phyloP scores from a whole-genome alignment of 2,797 vertebrate species.

The Bucorvus abyssinicus region DNA sequence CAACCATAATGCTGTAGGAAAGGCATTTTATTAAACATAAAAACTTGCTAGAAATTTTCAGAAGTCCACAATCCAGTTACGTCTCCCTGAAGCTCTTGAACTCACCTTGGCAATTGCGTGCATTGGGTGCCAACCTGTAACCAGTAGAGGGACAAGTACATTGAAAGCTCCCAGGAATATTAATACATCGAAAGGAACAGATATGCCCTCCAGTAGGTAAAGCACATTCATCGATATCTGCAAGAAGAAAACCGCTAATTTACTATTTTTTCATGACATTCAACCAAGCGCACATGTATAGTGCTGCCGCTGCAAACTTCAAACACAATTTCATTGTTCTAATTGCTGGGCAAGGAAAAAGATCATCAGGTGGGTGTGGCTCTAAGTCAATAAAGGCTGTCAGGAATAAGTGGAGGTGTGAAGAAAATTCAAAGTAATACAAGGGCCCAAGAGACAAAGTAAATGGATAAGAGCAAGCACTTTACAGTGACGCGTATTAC shows the following conservation, averaged over 20 bases:
- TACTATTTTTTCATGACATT: neutral
- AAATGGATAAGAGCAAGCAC: neutral
- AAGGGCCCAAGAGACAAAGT: neutral
- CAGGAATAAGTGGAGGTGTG: neutral
- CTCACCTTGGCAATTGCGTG: conserved; percentile 93
- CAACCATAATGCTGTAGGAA: neutral
- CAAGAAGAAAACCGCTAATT: neutral
- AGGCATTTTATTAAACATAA: neutral
- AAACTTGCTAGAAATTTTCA: neutral
- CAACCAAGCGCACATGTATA: rapidly evolving
- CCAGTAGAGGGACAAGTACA: conserved; percentile 88
- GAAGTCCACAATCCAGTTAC: neutral
- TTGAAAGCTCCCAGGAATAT: conserved; percentile 91
- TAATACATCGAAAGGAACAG: conserved; percentile 94
- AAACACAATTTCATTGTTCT: neutral
- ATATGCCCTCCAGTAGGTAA: conserved; percentile 95
- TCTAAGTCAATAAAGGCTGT: neutral
- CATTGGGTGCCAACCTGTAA: conserved; percentile 88
- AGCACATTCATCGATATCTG: conserved; percentile 97
- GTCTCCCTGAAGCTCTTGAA: neutral
- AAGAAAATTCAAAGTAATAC: neutral
- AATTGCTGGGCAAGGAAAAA: neutral
- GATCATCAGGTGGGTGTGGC: neutral
- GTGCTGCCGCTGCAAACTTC: neutral
- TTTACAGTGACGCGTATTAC: neutral